A percentile compares a stretch with the other conserved stretches of the same genome.
These are phyloP conservation scores for Chrysolina haemoptera DNA, from an alignment of 2,888 invertebrate genomes.

Conservation along the genomic window DNA sequence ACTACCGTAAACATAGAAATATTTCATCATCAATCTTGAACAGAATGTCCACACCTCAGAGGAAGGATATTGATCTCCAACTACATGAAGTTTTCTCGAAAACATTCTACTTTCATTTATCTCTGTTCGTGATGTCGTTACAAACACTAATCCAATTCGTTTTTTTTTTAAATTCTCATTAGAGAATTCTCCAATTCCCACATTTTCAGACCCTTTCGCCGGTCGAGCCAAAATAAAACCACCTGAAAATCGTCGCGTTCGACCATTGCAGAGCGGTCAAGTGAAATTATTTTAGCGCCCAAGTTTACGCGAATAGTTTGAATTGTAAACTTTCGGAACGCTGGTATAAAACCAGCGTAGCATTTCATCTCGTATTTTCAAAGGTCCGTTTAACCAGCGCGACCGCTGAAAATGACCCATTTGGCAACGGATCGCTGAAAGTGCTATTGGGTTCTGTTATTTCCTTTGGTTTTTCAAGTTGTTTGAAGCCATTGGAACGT, in stretches of 20 bases:
- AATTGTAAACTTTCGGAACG: constrained; percentile 37
- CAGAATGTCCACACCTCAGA: too few species aligned
- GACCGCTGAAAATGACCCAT: constrained; percentile 36
- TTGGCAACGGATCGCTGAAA: constrained; percentile 36
- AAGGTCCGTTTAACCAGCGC: constrained; percentile 34
- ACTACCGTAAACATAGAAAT: too few species aligned
- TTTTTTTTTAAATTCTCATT: neutral
- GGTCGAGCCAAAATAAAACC: constrained; percentile 6
- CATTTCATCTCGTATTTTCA: constrained; percentile 34
- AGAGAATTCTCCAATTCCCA: neutral
- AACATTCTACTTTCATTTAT: neutral
- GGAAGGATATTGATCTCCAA: too few species aligned
- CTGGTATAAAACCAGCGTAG: constrained; percentile 33
- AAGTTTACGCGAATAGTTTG: constrained; percentile 35
- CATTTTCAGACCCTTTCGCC: constrained; percentile 11
- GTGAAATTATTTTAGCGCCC: constrained; percentile 37
- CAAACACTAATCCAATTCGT: neutral
- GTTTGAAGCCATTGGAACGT: neutral
- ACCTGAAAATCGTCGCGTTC: constrained; percentile 33
- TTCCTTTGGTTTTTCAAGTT: constrained; percentile 11
- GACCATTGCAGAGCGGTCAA: constrained; percentile 31
- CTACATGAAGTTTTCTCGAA: neutral
- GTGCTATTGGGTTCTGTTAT: constrained; percentile 16
- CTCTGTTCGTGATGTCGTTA: neutral
- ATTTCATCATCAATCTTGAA: too few species aligned